Evolutionary conservation across 2,888 invertebrate species (phyloP), one percentile per base, ranked within the genome.

Genomic region (Entomobrya proxima): DNA sequence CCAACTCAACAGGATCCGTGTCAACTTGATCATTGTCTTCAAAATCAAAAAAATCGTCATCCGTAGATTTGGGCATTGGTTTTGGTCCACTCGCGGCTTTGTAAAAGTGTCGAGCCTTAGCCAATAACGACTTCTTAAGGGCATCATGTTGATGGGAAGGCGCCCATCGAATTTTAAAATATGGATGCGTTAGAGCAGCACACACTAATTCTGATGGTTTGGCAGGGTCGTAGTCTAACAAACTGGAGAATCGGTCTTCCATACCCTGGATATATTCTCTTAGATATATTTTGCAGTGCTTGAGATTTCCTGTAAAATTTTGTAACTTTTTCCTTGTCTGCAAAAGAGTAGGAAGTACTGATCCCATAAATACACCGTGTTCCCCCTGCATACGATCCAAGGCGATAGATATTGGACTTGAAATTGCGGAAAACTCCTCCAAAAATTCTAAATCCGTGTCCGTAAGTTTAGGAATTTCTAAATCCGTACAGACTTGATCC

Each of bases 301-400:
- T 18, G 2, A 7, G 7, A 2, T 32, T 13, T 44, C 24, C 9
- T 7, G 15, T 40, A 2, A 52, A 11, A 7, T 5, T 27, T 6
- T 30, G 13, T 3, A 78, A 9, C 3, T 35, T 61, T 2, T 2
- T 30, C 9, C 27, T 1, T 2, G 15, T 30, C 0, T 30, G 9
- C 0, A 15, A 13, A 13, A 78, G 15, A 27, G n/a, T 40, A 44
- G 80, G 76, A 9, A 55, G 35, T n/a, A 35, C 5, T 7, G 3
- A 6, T 1, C 76, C 83, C 35, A 76, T 24, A 52, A 27, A 83
- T 11, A 67, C 1, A 40, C 21, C 27, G 9, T 76, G 58, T 40
- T 83, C 83, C 0, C 44, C 75, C 47, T 83, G 83, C 37, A 83
- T n/a, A 2, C 5, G 15, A 67, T 83, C 76, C 18, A 83, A 13